phyloP scores from a whole-genome alignment of 1,140 invertebrate species.

The Micrasema minimum region DNA sequence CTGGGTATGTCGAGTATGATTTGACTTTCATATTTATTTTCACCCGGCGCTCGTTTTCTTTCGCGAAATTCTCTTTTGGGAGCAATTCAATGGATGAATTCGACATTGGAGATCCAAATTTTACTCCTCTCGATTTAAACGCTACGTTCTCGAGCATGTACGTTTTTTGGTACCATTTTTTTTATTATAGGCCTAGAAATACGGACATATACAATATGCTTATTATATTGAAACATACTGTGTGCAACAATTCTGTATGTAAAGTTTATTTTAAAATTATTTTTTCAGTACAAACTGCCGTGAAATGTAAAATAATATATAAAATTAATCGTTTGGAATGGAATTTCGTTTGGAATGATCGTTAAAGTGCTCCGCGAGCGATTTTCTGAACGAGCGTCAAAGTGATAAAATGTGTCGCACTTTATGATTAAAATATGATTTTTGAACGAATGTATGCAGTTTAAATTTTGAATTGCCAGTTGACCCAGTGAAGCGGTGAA shows the following conservation, averaged over 20 bases:
- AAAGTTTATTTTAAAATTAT: neutral
- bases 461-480: constrained; percentile 31
- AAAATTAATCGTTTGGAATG: neutral
- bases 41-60: constrained; percentile 17
- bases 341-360: neutral
- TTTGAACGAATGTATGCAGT: constrained; percentile 2
- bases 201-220: neutral
- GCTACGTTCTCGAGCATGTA: too few species aligned
- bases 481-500: constrained; percentile 9
- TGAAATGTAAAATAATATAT: neutral
- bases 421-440: constrained; percentile 37
- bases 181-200: constrained; percentile 3
- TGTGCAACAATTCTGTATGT: neutral
- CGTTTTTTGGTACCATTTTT: too few species aligned
- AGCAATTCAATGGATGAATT: constrained; percentile 25
- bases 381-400: neutral
- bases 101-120: constrained; percentile 3
- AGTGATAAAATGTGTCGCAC: neutral
- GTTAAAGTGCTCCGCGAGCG: neutral
- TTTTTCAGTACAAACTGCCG: neutral
- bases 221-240: neutral
- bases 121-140: too few species aligned
- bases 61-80: constrained; percentile 24
- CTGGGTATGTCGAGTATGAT: constrained; percentile 27
- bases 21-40: constrained; percentile 31